Evolutionary conservation across 2,113 vertebrate genomes (phyloP).

Genomic region (Pangasianodon gigas): DNA sequence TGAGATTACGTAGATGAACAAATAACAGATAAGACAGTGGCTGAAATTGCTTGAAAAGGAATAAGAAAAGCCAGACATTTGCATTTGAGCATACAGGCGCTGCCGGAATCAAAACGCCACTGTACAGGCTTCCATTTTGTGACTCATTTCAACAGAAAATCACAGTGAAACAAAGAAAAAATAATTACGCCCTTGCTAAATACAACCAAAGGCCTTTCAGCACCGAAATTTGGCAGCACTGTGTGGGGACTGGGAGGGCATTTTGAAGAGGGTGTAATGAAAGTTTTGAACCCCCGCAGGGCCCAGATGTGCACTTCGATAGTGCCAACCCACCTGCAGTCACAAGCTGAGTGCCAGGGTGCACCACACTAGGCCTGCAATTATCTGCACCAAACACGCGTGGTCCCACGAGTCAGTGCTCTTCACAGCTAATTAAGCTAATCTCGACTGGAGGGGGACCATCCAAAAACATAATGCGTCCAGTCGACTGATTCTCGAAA

Average conservation of each 20-base stretch:
- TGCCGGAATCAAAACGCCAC: conserved; percentile 45
- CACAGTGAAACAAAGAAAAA: conserved; percentile 47
- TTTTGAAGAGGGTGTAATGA: conserved; percentile 66
- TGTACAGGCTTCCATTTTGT: conserved; percentile 28
- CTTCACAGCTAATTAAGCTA: conserved; percentile 76
- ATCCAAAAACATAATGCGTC: conserved; percentile 67
- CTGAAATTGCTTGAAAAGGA: conserved; percentile 38
- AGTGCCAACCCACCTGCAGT: conserved; percentile 73
- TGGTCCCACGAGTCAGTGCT: conserved; percentile 66
- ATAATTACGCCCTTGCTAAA: conserved; percentile 54
- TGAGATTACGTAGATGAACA: conserved; percentile 45
- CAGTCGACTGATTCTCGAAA: conserved; percentile 57
- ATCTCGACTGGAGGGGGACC: conserved; percentile 68
- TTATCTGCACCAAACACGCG: conserved; percentile 71
- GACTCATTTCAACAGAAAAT: conserved; percentile 47
- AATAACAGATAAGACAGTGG: conserved; percentile 50
- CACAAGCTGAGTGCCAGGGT: conserved; percentile 59
- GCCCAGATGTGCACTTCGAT: conserved; percentile 70
- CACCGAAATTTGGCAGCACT: conserved; percentile 55
- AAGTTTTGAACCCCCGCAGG: conserved; percentile 63
- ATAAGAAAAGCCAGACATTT: conserved; percentile 40
- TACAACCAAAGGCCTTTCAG: conserved; percentile 55
- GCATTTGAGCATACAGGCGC: conserved; percentile 24
- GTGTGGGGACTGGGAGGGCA: conserved; percentile 54
- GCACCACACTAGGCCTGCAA: conserved; percentile 61